phyloP scores from a whole-genome alignment of 2,113 vertebrate genomes.

The Rhombomys opimus region DNA sequence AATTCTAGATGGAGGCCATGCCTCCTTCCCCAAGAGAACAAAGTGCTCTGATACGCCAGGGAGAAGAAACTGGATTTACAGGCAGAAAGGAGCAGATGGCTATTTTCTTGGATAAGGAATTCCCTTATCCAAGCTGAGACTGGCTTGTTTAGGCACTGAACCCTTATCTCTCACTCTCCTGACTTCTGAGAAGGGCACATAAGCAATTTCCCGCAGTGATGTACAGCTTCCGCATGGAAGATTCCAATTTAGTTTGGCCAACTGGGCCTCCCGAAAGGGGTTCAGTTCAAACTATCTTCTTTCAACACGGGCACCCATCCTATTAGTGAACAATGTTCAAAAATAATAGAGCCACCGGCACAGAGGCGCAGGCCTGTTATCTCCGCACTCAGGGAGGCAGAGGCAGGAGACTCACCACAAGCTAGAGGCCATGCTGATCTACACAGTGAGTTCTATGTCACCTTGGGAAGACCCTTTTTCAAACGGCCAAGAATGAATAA shows the following conservation, averaged over 20 bases:
- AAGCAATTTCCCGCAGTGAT: not conserved
- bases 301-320: not conserved
- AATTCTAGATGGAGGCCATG: not conserved
- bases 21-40: not conserved
- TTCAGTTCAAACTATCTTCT: not conserved
- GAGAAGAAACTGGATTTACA: not conserved
- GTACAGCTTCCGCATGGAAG: not conserved
- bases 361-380: not conserved
- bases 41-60: not conserved
- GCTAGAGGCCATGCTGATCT: not conserved
- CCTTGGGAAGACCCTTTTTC: not conserved
- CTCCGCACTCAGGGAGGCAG: not conserved
- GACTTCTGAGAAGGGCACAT: not conserved
- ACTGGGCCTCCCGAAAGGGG: not conserved
- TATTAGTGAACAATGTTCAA: not conserved
- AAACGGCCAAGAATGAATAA: not conserved
- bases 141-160: not conserved
- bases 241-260: not conserved
- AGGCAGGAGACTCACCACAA: not conserved
- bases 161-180: not conserved
- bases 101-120: too few species aligned
- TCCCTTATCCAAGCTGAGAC: not conserved
- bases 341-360: not conserved
- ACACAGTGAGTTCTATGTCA: not conserved
- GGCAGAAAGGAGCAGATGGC: not conserved